Evolutionary conservation across 2,888 invertebrate species (phyloP), one percentile per base, ranked within the genome.

Genomic region (Neoascia interrupta): DNA sequence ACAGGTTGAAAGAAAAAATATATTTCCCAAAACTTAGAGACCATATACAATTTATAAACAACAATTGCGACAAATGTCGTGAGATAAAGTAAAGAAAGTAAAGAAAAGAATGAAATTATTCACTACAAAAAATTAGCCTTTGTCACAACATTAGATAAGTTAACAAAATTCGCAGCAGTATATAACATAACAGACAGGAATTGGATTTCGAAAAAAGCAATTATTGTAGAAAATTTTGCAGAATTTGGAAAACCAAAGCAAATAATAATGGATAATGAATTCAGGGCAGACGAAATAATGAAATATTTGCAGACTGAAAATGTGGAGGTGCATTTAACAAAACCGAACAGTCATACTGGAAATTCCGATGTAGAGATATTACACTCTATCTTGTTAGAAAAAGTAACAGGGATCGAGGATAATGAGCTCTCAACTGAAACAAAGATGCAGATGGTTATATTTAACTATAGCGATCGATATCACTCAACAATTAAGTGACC

Each of bases 241-340:
- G 70, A 80, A 61, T 79, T 70, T 31, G 75, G 74, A 11, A 73
- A 76, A 68, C 72, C 63, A 8, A 72, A 43, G 26, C 47, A 49
- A 37, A 37, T 49, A 28, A 49, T 49, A 31, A 51, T 19, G 19
- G 11, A 51, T 34, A 51, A 34, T 6, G 18, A 49, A 10, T 18
- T 49, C 8, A 49, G 6, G 31, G n/a, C 5, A n/a, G 49, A 18
- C n/a, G 16, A 49, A 18, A 5, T 49, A 28, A 49, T 28, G 18
- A 31, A 18, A 8, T 18, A 45, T 26, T 45, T 45, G 13, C 13
- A 13, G n/a, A 10, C 13, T 3, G 18, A 45, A 13, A n/a, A 11
- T 11, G 11, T 45, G 5, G 23, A 45, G 2, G 10, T 45, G 3
- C 26, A 45, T 26, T 45, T 13, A 3, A 45, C 45, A 21, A 45